Percentiles rank a stretch among this genome's conserved stretches.
Conservation (phyloP, 1,140 invertebrate genomes). For the Drosophila subobscura region DNA sequence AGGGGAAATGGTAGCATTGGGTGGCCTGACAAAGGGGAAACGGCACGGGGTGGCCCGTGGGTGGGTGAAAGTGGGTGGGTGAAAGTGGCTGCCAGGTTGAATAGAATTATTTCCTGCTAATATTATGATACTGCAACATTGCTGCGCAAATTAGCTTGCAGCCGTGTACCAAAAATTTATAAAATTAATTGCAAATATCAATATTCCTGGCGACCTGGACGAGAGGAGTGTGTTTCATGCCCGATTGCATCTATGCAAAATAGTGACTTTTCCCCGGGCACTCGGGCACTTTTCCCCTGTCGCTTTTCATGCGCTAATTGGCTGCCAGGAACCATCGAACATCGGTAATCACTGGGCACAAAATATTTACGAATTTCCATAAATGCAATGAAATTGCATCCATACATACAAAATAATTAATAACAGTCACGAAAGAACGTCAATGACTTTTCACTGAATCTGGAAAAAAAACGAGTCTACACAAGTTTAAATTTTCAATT, state of each 20-base stretch:
- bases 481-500: slow-evolving; percentile 33
- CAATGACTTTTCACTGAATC: not conserved
- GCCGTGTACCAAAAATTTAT: slow-evolving; percentile 29
- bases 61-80: too few species aligned
- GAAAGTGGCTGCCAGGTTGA: too few species aligned
- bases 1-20: not conserved
- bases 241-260: slow-evolving; percentile 28
- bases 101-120: slow-evolving; percentile 27
- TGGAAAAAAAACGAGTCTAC: not conserved
- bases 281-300: slow-evolving; percentile 20
- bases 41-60: too few species aligned
- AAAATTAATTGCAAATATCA: slow-evolving; percentile 56
- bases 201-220: slow-evolving; percentile 16
- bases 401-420: slow-evolving; percentile 60
- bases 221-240: slow-evolving; percentile 29
- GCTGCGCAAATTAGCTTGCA: slow-evolving; percentile 27
- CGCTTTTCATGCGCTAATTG: slow-evolving; percentile 57
- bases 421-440: slow-evolving; percentile 29
- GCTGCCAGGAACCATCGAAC: slow-evolving; percentile 19
- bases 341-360: slow-evolving; percentile 38
- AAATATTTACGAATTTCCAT: slow-evolving; percentile 47
- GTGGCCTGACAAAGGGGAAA: too few species aligned
- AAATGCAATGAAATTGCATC: slow-evolving; percentile 35
- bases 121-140: slow-evolving; percentile 17
- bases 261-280: slow-evolving; percentile 3